Evolutionary conservation across 2,113 vertebrate species (phyloP), one percentile per base, ranked within the genome.

Genomic region (Rhea pennata): DNA sequence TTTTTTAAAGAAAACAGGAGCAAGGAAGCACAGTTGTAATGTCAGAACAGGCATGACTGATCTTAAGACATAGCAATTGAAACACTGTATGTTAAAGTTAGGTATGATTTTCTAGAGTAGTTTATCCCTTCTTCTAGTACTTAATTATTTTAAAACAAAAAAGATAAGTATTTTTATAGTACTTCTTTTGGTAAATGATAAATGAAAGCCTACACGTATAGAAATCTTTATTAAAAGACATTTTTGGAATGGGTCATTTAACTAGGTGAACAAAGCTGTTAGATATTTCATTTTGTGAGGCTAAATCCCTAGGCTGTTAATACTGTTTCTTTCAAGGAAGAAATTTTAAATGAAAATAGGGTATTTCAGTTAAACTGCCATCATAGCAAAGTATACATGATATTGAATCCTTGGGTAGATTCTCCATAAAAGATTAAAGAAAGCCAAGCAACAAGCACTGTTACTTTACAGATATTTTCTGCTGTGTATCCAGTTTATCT

Each of bases 211-310:
- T 79, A 27, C 19, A 56, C 10, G 16, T 67, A 36, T 3, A 70
- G 33, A 83, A 91, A 85, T 81, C 29, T 86, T 79, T 71, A 61
- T 67, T 5, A 64, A 83, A 80, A 73, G 8, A 6, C 23, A 24
- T 85, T 94, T 93, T 97, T 50, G 80, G 46, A 84, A 44, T 15
- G 36, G 64, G 64, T 87, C 40, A 77, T 85, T 84, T 76, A 83
- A 77, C 86, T 80, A 88, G 64, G 51, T 54, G 16, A 81, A 51
- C 48, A 88, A 84, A 67, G 22, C 23, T 77, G 21, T 83, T 78
- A 42, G 24, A n/a, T 80, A 56, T 64, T 85, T 90, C 2, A 15
- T 67, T 88, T 90, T 81, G 53, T 27, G 39, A 87, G n/a, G 26
- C 31, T 56, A 65, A 71, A 72, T 93, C 51, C 26, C 51, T 88